Conservation (phyloP, 2,797 vertebrate species). For the Miichthys miiuy region DNA sequence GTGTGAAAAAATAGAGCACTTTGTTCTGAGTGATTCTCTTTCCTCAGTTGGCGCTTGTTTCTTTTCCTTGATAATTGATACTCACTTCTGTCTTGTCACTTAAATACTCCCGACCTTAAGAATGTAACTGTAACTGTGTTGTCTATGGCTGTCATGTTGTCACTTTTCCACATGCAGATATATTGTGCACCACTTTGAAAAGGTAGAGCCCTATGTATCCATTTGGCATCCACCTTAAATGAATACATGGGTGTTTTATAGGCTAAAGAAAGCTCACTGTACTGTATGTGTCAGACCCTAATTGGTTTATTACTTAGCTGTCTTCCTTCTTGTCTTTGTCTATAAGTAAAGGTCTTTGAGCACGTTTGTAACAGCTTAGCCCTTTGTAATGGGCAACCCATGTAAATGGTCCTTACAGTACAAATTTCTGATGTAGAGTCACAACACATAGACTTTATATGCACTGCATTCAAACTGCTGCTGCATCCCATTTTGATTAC, state of each 20-base stretch:
- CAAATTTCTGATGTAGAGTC: conserved; percentile 69
- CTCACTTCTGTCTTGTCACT: conserved; percentile 65
- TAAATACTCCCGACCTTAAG: conserved; percentile 30
- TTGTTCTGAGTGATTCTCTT: conserved; percentile 78
- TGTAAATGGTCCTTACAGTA: conserved; percentile 87
- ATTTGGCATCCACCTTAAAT: conserved; percentile 75
- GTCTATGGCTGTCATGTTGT: conserved; percentile 74
- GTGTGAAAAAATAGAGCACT: conserved; percentile 35
- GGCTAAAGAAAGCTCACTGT: conserved; percentile 51
- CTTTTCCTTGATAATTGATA: conserved; percentile 66
- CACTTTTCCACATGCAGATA: conserved; percentile 61
- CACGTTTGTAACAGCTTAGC: conserved; percentile 76
- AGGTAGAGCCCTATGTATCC: conserved; percentile 80
- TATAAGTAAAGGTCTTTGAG: conserved; percentile 76
- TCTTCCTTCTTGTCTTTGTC: conserved; percentile 81
- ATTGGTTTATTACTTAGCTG: conserved; percentile 72
- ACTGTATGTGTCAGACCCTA: conserved; percentile 77
- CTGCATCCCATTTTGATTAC: conserved; percentile 75
- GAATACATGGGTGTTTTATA: conserved; percentile 76
- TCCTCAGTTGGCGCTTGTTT: conserved; percentile 72
- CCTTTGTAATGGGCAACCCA: conserved; percentile 86
- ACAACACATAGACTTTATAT: conserved; percentile 59
- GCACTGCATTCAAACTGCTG: conserved; percentile 67
- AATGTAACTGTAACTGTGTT: conserved; percentile 62
- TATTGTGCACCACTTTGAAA: conserved; percentile 72